These are phyloP conservation scores for Phenacoccus solenopsis DNA, from an alignment of 1,140 invertebrate genomes.

Conservation along the genomic window DNA sequence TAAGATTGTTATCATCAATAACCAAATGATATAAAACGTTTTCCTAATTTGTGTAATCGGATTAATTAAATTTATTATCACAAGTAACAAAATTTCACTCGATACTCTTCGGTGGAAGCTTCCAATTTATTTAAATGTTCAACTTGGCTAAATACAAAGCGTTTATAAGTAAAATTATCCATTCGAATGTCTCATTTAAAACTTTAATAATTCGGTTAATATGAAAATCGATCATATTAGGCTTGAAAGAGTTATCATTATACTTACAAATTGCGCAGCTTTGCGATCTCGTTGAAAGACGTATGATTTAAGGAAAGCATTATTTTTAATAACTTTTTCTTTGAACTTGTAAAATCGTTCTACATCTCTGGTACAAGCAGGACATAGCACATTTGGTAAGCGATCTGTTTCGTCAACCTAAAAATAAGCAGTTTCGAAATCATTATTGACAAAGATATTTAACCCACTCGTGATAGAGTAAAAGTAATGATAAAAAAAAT, in stretches of 20 bases:
- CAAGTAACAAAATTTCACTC: not conserved
- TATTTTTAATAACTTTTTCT: slow-evolving; percentile 8
- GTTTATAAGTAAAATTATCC: not conserved
- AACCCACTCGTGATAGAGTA: too few species aligned
- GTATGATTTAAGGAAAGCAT: slow-evolving; percentile 11
- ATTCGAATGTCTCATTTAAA: not conserved
- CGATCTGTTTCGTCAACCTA: slow-evolving; percentile 15
- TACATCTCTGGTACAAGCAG: not conserved
- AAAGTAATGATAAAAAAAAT: not conserved
- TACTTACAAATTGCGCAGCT: slow-evolving; percentile 8
- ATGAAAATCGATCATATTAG: too few species aligned
- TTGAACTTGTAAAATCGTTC: slow-evolving; percentile 15
- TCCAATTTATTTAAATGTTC: too few species aligned
- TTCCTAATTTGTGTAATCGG: too few species aligned
- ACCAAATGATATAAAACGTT: not conserved
- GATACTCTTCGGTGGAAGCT: not conserved
- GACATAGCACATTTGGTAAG: not conserved
- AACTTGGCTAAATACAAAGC: not conserved
- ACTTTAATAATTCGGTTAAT: not conserved
- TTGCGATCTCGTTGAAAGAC: slow-evolving; percentile 9
- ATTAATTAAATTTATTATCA: not conserved
- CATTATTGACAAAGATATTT: too few species aligned
- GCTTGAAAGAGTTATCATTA: too few species aligned
- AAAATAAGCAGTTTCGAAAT: slow-evolving; percentile 6
- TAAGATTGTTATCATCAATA: not conserved